These are phyloP conservation scores for Eretmocerus hayati DNA, from an alignment of 2,888 invertebrate species.

Conservation along the genomic window DNA sequence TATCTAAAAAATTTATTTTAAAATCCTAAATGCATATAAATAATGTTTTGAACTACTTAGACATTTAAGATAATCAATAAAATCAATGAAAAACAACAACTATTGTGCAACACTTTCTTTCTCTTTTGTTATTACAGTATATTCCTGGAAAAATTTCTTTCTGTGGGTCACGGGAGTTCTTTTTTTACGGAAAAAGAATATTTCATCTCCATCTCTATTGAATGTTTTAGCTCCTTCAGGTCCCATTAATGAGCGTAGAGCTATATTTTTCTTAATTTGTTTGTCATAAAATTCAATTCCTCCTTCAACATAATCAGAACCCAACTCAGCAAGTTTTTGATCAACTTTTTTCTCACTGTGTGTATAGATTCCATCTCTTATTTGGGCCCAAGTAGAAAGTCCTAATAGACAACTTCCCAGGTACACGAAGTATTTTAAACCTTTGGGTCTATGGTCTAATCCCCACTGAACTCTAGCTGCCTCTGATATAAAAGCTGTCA, in stretches of 20 bases:
- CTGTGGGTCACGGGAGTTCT: constrained; percentile 60
- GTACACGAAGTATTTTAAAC: constrained; percentile 51
- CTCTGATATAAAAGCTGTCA: constrained; percentile 42
- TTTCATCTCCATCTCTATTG: constrained; percentile 64
- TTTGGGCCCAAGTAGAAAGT: constrained; percentile 55
- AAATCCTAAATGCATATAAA: constrained; percentile 22
- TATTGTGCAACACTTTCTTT: no score
- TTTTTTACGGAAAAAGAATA: constrained; percentile 58
- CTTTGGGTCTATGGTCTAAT: constrained; percentile 51
- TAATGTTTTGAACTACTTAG: constrained; percentile 15
- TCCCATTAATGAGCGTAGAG: constrained; percentile 61
- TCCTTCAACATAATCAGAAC: constrained; percentile 60
- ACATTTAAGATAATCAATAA: not conserved
- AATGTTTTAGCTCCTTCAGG: constrained; percentile 56
- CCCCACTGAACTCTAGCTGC: constrained; percentile 52
- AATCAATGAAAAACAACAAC: not conserved
- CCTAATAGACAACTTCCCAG: constrained; percentile 53
- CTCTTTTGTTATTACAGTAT: not conserved
- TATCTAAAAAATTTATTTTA: constrained; percentile 19
- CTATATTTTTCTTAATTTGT: constrained; percentile 64
- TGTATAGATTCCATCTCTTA: constrained; percentile 60
- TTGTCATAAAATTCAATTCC: constrained; percentile 73
- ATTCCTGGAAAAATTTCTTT: constrained; percentile 58
- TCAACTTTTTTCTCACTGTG: constrained; percentile 60
- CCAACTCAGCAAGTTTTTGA: constrained; percentile 54